Evolutionary conservation across 2,797 vertebrate genomes (phyloP).

Genomic region (Mormyrops attenuatus): DNA sequence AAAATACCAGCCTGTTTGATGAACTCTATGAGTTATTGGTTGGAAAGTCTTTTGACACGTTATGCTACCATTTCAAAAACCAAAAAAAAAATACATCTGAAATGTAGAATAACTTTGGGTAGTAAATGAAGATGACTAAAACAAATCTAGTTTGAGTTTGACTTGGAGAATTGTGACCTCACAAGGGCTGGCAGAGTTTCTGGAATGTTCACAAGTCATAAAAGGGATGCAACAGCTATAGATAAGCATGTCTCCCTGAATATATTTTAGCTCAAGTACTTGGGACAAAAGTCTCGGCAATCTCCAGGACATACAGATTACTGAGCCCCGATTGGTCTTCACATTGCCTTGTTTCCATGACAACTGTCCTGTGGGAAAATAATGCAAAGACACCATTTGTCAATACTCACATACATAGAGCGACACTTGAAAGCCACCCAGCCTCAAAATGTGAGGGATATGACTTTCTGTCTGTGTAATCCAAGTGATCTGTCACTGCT

Average conservation of each 20-base stretch:
- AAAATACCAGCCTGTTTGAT: not conserved
- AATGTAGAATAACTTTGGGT: not conserved
- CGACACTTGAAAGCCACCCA: not conserved
- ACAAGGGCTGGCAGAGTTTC: not conserved
- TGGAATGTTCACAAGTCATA: not conserved
- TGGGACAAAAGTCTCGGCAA: constrained; percentile 54
- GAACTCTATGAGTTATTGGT: not conserved
- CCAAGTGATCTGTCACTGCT: not conserved
- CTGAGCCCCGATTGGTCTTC: constrained; percentile 66
- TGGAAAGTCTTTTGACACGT: not conserved
- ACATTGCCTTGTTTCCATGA: constrained; percentile 68
- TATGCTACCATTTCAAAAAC: not conserved
- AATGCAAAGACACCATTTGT: not conserved
- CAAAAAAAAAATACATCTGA: not conserved
- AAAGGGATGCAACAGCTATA: not conserved
- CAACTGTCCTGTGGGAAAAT: constrained; percentile 60
- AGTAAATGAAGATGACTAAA: not conserved
- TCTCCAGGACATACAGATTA: constrained; percentile 78
- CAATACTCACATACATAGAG: not conserved
- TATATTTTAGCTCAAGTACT: constrained; percentile 43
- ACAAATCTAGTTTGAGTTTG: not conserved
- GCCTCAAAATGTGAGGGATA: not conserved
- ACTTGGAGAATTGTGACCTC: not conserved
- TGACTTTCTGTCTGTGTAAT: not conserved
- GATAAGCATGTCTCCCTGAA: constrained; percentile 25